Evolutionary conservation across 2,888 invertebrate genomes (phyloP), one percentile per base, ranked within the genome.

Genomic region (Balanococcus diminutus): DNA sequence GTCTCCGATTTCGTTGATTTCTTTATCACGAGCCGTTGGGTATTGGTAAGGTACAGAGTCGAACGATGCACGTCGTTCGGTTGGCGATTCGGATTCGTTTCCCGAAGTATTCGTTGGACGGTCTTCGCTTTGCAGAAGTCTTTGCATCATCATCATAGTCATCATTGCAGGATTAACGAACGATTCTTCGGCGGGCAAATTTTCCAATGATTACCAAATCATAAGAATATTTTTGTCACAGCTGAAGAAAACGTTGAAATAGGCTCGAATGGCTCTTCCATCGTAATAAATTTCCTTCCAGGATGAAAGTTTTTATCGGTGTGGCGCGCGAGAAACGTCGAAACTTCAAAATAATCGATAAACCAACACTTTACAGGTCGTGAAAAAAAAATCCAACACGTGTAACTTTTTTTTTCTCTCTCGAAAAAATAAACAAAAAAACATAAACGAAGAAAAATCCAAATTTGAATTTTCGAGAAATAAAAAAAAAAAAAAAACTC

Each of bases 61-160:
- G 84, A 19, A 83, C 85, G 81, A 84, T 84, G 28, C 75, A 22
- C 86, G 86, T 56, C 39, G 61, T 31, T 82, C 67, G 8, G 31
- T 22, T 22, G 28, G 67, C 14, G 84, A 39, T 81, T 51, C 46
- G 1, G 79, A 22, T 28, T 67, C 84, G 46, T 61, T 82, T 16
- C 72, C 42, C 22, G 84, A 46, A 22, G 82, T 39, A 31, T 85
- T 84, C n/a, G n/a, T n/a, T 61, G 84, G 79, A n/a, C 84, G 84
- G 72, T 87, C 86, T 61, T 86, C 86, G 46, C 87, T 87, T 86
- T 88, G 88, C 82, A 88, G 85, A 42, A 88, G 82, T 22, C 88
- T 86, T 84, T 88, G 87, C 88, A 88, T 88, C 88, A 88, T 88
- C 88, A 87, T 88, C 88, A 88, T 88, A 86, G 88, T 88, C 88